phyloP scores from a whole-genome alignment of 2,797 vertebrate genomes.

The Ctenopoma kingsleyae region DNA sequence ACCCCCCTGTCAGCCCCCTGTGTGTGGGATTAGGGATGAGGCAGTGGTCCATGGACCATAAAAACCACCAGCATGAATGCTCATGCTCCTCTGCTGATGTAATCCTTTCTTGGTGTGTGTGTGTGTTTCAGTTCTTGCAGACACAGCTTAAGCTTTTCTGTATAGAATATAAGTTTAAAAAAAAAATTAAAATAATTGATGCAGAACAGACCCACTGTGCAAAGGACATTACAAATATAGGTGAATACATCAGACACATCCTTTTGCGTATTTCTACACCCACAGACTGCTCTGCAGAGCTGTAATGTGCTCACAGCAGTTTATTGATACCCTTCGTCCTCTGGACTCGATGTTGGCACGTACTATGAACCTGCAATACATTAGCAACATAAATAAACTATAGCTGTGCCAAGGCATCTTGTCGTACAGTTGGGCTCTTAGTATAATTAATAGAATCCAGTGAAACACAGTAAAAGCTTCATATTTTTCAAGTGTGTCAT shows the following conservation, averaged over 20 bases:
- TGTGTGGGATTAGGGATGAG: slow-evolving; percentile 53
- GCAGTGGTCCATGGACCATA: slow-evolving; percentile 62
- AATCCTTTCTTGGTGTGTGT: slow-evolving; percentile 43
- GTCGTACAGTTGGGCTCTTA: slow-evolving; percentile 60
- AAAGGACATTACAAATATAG: slow-evolving; percentile 19
- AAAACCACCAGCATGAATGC: slow-evolving; percentile 67
- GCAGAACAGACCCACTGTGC: slow-evolving; percentile 13
- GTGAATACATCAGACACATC: background rate
- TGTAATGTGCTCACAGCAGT: slow-evolving; percentile 27
- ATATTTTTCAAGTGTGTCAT: slow-evolving; percentile 60
- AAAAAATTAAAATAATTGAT: too few species aligned
- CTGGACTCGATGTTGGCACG: slow-evolving; percentile 45
- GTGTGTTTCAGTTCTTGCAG: slow-evolving; percentile 38
- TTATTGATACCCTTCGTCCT: slow-evolving; percentile 49
- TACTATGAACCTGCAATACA: slow-evolving; percentile 50
- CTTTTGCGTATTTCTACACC: background rate
- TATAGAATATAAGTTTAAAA: too few species aligned
- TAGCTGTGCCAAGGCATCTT: slow-evolving; percentile 44
- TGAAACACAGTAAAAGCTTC: slow-evolving; percentile 59
- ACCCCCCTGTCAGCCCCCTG: slow-evolving; percentile 2
- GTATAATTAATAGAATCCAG: slow-evolving; percentile 68
- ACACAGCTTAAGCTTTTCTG: slow-evolving; percentile 22
- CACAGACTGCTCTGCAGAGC: slow-evolving; percentile 16
- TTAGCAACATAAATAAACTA: slow-evolving; percentile 64
- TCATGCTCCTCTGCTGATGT: slow-evolving; percentile 72